A percentile compares a stretch with the other conserved stretches of the same genome.
Evolutionary conservation across 2,888 invertebrate species (phyloP).

Genomic region (Epinotia brunnichana): DNA sequence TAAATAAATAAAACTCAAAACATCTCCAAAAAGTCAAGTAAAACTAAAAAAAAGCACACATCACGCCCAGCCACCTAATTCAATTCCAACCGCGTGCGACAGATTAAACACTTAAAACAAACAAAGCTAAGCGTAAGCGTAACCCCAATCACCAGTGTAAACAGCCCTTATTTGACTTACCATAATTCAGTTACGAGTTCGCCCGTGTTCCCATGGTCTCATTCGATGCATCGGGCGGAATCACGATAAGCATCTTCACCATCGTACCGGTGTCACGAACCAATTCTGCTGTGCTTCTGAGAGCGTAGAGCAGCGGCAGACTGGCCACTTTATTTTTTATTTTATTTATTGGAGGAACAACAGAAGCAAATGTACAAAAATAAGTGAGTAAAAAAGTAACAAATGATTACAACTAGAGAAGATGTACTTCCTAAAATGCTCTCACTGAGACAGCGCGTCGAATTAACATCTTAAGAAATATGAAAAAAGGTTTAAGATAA

Average conservation of each 20-base stretch:
- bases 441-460: too few relatives aligned
- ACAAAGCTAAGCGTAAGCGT: slow-evolving; percentile 59
- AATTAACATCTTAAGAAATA: too few relatives aligned
- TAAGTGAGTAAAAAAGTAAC: too few relatives aligned
- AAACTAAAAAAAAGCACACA: neutral
- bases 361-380: too few relatives aligned
- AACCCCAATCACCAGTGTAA: slow-evolving; percentile 69
- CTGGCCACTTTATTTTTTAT: too few relatives aligned
- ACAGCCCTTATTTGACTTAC: slow-evolving; percentile 71
- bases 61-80: neutral
- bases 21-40: neutral
- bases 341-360: too few relatives aligned
- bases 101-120: slow-evolving; percentile 56
- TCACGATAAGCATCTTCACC: slow-evolving; percentile 79
- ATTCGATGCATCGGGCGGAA: slow-evolving; percentile 81
- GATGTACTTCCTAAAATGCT: too few relatives aligned
- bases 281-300: slow-evolving; percentile 79
- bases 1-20: too few relatives aligned
- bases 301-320: slow-evolving; percentile 16
- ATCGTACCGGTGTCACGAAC: slow-evolving; percentile 77
- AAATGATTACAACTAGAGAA: too few relatives aligned
- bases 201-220: slow-evolving; percentile 78
- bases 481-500: too few relatives aligned
- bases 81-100: slow-evolving; percentile 36
- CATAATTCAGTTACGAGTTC: slow-evolving; percentile 73